Percentiles rank a stretch among this genome's conserved stretches.
Evolutionary conservation across 2,888 invertebrate genomes (phyloP).

Genomic region (Cerceris rybyensis): DNA sequence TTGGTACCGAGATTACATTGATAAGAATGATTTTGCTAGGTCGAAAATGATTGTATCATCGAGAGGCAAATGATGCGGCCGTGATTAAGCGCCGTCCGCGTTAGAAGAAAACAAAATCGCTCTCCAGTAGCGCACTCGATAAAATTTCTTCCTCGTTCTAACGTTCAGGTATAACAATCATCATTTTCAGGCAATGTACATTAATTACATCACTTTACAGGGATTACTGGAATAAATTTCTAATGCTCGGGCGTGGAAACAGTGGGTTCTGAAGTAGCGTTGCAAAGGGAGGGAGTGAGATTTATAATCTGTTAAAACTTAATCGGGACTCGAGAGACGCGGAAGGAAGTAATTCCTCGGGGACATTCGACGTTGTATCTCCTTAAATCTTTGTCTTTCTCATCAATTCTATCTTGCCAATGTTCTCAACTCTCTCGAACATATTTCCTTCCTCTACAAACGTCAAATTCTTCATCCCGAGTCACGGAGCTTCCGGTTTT

Average conservation of each 20-base stretch:
- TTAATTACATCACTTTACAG: constrained; percentile 61
- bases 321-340: constrained; percentile 74
- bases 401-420: background rate
- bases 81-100: constrained; percentile 43
- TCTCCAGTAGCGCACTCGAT: constrained; percentile 75
- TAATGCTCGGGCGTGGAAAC: constrained; percentile 45
- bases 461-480: background rate
- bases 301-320: constrained; percentile 79
- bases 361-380: constrained; percentile 31
- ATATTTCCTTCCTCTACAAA: background rate
- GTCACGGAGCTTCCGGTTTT: constrained; percentile 20
- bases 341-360: constrained; percentile 57
- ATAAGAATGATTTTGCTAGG: too few relatives aligned
- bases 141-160: constrained; percentile 69
- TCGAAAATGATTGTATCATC: constrained; percentile 1
- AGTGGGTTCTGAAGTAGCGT: constrained; percentile 35
- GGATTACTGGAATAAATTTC: constrained; percentile 42
- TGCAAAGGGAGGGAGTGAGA: constrained; percentile 51
- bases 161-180: constrained; percentile 66
- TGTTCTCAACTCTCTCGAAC: background rate
- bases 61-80: constrained; percentile 33
- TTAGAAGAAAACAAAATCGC: constrained; percentile 70
- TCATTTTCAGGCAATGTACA: constrained; percentile 69
- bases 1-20: too few relatives aligned
- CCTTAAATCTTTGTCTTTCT: background rate